Base-by-base conservation (phyloP, 2,888 invertebrate species). In the Nebria salina region DNA sequence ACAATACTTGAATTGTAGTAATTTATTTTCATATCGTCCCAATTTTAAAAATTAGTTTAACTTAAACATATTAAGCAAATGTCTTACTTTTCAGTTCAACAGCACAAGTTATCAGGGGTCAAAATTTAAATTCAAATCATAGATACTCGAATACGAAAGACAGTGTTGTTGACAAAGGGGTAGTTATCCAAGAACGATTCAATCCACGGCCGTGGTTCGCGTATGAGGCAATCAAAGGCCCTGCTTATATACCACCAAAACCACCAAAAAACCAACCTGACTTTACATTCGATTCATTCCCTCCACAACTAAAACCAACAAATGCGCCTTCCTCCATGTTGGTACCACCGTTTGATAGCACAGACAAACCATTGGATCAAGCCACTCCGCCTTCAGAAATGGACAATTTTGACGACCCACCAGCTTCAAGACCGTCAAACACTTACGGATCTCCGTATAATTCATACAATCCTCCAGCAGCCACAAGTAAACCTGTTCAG, bases 131-230 rank as follows among this genome's bases (percentile, higher is more conserved):
- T 82, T 81, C 41, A 83, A 84, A 75, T 84, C 84, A 75, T 84
- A 86, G 20, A 82, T 83, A 64, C 83, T 83, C 15, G 42, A 20
- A 84, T 25, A 84, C 84, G 83, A 34, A 84, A 2, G 70, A 83
- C 43, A 82, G 70, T 0, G 77, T 84, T 41, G 43, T 66, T 34
- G 85, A 85, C 42, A 64, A 76, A 41, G 89, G 88, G 25, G 88
- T 88, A 84, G 87, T 88, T 9, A 81, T 82, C 25, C 87, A 89
- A 84, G 88, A 89, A 77, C 84, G 89, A 65, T 89, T 88, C 81
- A 87, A 89, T 83, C 87, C 88, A 0, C 84, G 86, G 76, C 89
- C 89, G 3, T 87, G 87, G 83, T 89, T 89, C 82, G 86, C 86
- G 41, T 88, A 88, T 77, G 83, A 82, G 54, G 73, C 72, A 73